Evolutionary conservation across 2,797 vertebrate species (phyloP), one percentile per base, ranked within the genome.

Genomic region (Catostomus latipinnis): DNA sequence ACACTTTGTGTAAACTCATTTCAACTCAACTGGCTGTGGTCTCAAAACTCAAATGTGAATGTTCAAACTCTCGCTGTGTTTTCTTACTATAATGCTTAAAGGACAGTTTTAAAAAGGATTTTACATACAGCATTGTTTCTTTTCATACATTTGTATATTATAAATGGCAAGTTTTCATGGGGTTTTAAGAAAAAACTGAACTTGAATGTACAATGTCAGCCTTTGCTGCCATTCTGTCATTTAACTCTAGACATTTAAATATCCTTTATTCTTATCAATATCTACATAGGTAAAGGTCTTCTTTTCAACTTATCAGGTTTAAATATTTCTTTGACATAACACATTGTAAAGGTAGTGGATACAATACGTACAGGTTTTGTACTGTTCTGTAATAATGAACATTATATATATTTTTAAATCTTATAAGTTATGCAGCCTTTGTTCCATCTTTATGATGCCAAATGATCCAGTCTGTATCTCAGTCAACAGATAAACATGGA

Each of bases 1-100:
- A 85, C 91, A 90, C 95, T 96, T 97, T 96, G 93, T 96, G 96
- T 94, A 91, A 89, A 90, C 88, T 56, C 57, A 11, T 53, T 91
- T 76, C 72, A 78, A 91, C 91, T 92, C 89, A 87, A 88, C 86
- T 84, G 86, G 88, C 88, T 87, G 87, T 88, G 71, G 81, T 71
- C 69, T 81, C n/a, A 69, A 73, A 11, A 34, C 34, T 34, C 34
- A 69, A 77, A 75, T 50, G 82, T 80, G 78, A 83, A 81, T 83
- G 82, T 83, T 76, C 10, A 65, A 80, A 48, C 66, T 52, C 57
- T 71, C 61, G 70, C 72, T 60, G 72, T 76, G 67, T 81, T 81
- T 87, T 85, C 71, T 12, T 75, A 81, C 63, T 74, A 65, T 56
- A 81, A 70, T 77, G 73, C 80, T 70, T 77, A 81, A 75, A 66